Evolutionary conservation across 92 coral and sea anemone species (phyloP), one percentile per base, ranked within the genome.

Genomic region (Bergia sp.): DNA sequence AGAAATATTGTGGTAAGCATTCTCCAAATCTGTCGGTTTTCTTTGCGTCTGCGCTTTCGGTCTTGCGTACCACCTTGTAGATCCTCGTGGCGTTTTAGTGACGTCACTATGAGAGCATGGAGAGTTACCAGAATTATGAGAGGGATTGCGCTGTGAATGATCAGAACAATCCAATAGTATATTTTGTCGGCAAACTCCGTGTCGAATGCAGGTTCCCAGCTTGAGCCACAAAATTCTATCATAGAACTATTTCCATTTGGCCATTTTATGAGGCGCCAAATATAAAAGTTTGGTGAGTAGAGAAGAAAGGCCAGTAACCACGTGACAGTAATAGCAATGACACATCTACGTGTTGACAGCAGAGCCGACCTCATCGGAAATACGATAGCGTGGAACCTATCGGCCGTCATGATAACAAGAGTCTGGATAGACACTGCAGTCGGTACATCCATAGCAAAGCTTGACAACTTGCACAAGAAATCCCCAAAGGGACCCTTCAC

Each of bases 11-110:
- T 20, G 37, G 47, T 81, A 21, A 81, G n/a, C 85, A 81, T 81
- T 39, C 58, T 81, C 85, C 85, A 81, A 37, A 81, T 58, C 20
- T 81, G 85, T 18, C 73, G 50, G 53, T 81, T 81, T 41, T 81
- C 85, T 41, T 58, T 81, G 39, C 85, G 85, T 37, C 72, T 81
- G 74, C 55, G 74, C 12, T 12, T 13, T 38, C 64, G 85, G 50
- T 61, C 74, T 36, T 38, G 45, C 10, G 71, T 81, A 2, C 85
- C 74, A 20, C 16, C 37, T 36, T 81, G 64, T 7, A 81, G 40
- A 58, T 58, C 37, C 64, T 81, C 85, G 5, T 61, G 74, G 21
- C 85, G 53, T 40, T 58, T 81, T 13, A 81, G 73, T 66, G 38
- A 66, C 8, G 73, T 11, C 0, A 66, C 29, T 66, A 66, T 66